A percentile compares a stretch with the other conserved stretches of the same genome.
Evolutionary conservation across 2,113 vertebrate species (phyloP).

Genomic region (Datnioides undecimradiatus): DNA sequence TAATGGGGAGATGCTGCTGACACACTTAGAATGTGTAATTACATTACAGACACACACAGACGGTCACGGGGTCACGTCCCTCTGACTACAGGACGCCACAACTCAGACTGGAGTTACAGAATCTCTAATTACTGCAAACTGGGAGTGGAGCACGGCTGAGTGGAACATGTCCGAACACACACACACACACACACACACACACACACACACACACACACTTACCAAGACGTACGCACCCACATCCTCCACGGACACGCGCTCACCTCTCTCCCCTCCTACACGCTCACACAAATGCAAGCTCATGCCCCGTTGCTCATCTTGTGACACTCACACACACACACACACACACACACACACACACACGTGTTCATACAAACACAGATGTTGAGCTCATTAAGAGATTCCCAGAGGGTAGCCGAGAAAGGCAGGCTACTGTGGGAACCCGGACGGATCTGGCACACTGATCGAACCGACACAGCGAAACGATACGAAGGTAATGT

Average conservation of each 20-base stretch:
- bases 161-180: constrained; percentile 14
- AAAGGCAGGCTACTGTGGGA: constrained; percentile 52
- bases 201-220: background rate
- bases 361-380: constrained; percentile 35
- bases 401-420: constrained; percentile 67
- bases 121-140: constrained; percentile 30
- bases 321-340: constrained; percentile 7
- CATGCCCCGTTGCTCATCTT: constrained; percentile 33
- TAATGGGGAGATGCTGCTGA: no score
- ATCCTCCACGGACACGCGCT: background rate
- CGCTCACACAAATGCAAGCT: constrained; percentile 16
- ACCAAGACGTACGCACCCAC: constrained; percentile 6
- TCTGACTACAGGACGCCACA: constrained; percentile 12
- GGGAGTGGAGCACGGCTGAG: constrained; percentile 12
- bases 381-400: constrained; percentile 66
- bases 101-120: constrained; percentile 18
- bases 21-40: no score
- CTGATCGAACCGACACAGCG: constrained; percentile 33
- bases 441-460: constrained; percentile 43
- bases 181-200: background rate
- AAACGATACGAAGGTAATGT: background rate
- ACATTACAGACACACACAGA: no score
- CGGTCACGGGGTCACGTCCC: constrained; percentile 28
- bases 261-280: constrained; percentile 9
- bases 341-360: background rate